Base-by-base conservation (phyloP, 2,888 invertebrate species). In the Polymixis lichenea region DNA sequence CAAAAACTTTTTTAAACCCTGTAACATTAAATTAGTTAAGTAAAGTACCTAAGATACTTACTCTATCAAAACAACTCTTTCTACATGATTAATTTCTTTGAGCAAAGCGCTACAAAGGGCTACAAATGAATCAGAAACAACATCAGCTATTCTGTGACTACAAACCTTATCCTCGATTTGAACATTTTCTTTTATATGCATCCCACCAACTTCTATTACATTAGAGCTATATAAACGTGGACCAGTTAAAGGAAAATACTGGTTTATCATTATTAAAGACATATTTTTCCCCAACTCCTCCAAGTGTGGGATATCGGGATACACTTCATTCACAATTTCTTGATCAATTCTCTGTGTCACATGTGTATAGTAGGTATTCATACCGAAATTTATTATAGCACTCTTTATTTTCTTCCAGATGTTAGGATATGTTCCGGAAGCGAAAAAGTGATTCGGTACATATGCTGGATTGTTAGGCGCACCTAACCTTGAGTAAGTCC, bases 391-490 rank as follows among this genome's bases (percentile, higher is more conserved):
- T 25, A 91, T 88, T 11, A 93, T 65, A 53, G 94, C 93, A 86
- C 97, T 97, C 32, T 93, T 86, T 25, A 97, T 82, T 43, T 96
- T 93, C 56, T 96, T 93, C 22, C 87, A 88, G 85, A 96, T 94
- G 60, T 82, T 91, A 83, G 65, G 46, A 13, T 46, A 19, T 19
- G 46, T 65, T 65, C 65, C 46, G 19, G 93, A 95, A 3, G 95
- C 95, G 64, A 96, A 91, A 84, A 97, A 96, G 86, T 97, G 97
- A 70, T 95, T 97, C 22, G 97, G 97, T 19, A 97, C 95, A 86
- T 95, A 97, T 0, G 97, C 95, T 0, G 97, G 97, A 77, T 96
- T 95, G 77, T 97, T 96, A 0, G 97, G 97, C 74, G 97, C 94
- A 25, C 97, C 97, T 82, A 97, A 94, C 78, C 97, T 94, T 85